phyloP scores from a whole-genome alignment of 1,140 invertebrate genomes.

The Ooceraea biroi region DNA sequence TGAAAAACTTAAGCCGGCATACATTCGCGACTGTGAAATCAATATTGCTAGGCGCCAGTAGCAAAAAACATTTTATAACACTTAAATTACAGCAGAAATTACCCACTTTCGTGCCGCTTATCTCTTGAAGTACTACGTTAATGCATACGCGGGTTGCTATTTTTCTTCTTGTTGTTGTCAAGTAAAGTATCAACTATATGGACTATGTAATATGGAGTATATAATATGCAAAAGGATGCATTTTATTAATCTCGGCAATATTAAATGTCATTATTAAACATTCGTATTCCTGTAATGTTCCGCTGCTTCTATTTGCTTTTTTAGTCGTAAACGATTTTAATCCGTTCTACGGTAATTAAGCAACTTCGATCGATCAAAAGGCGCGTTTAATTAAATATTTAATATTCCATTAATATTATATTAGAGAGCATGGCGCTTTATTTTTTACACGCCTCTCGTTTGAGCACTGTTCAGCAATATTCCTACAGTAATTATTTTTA shows the following conservation, averaged over 20 bases:
- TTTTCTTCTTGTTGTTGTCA: constrained; percentile 16
- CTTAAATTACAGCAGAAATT: constrained; percentile 36
- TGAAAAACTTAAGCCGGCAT: constrained; percentile 1
- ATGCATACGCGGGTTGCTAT: constrained; percentile 1
- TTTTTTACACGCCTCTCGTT: neutral
- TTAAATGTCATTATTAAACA: constrained; percentile 26
- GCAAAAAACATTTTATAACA: constrained; percentile 17
- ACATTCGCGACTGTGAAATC: constrained; percentile 36
- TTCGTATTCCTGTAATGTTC: neutral
- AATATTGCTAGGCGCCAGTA: constrained; percentile 21
- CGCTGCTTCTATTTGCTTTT: neutral
- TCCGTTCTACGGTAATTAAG: constrained; percentile 33
- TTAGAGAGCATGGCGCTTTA: neutral
- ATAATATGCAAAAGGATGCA: neutral
- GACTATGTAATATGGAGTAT: constrained; percentile 17
- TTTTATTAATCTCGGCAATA: constrained; percentile 57
- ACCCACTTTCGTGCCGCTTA: constrained; percentile 37
- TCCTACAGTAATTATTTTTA: constrained; percentile 38
- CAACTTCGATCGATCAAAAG: constrained; percentile 24
- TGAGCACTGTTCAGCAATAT: neutral
- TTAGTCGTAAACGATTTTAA: constrained; percentile 7
- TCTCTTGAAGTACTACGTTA: neutral
- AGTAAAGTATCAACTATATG: constrained; percentile 32
- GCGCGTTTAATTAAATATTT: constrained; percentile 54
- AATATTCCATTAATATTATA: constrained; percentile 39